Evolutionary conservation across 2,113 vertebrate genomes (phyloP), one percentile per base, ranked within the genome.

Genomic region (Prietella phreatophila): DNA sequence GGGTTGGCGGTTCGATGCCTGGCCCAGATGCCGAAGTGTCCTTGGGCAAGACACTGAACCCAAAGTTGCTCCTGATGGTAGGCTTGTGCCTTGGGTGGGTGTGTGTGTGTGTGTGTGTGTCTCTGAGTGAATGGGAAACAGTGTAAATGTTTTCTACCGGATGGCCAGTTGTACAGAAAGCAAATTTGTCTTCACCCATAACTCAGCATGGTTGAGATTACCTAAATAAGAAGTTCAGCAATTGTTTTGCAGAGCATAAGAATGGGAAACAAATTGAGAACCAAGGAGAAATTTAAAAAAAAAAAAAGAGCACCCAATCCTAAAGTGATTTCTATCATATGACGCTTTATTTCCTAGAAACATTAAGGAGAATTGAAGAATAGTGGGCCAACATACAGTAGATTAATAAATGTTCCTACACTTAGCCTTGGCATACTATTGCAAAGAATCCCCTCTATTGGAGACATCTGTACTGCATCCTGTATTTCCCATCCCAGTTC

Each of bases 401-500:
- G 7, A 60, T 60, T 60, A 82, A 91, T 87, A 69, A 69, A 85
- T 83, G 83, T 89, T 90, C 88, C 88, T 84, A 84, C 86, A 86
- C 47, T 30, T 63, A 56, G 55, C 58, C 87, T 71, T 67, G 36
- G 71, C 25, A 19, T 27, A 15, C 39, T 50, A 75, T 55, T 20
- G 20, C 63, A 50, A 30, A 39, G 20, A 36, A 19, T 67, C n/a
- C 81, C 69, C 83, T 83, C 71, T 8, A 36, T 76, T 61, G 58
- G 58, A 61, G 22, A 60, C 14, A 55, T 83, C 85, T 89, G 87
- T 83, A 85, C 69, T 53, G 81, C 53, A 92, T 90, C 83, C 91
- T 89, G 86, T 87, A 61, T 8, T 89, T 92, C 91, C 93, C 92
- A 91, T 93, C 92, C 89, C 90, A 84, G 86, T 90, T 92, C 92